phyloP scores from a whole-genome alignment of 2,888 invertebrate genomes.

The Rhingia rostrata region DNA sequence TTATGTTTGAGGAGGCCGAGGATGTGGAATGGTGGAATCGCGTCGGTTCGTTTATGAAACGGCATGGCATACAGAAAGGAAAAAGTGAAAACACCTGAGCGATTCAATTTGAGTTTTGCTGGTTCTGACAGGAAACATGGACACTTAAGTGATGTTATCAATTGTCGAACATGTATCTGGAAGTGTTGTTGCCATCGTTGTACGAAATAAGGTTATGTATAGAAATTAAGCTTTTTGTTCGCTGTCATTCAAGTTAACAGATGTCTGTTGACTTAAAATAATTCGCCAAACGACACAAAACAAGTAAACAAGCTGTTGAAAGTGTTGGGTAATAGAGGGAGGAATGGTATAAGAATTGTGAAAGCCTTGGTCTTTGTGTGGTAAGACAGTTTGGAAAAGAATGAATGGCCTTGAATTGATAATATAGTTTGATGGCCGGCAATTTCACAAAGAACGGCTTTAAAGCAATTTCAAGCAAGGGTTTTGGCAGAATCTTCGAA shows the following conservation, averaged over 20 bases:
- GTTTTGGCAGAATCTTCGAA: no score
- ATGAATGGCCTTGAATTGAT: no score
- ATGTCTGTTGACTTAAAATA: slow-evolving; percentile 46
- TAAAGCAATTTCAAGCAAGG: no score
- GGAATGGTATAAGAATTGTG: background rate
- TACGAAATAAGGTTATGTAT: background rate
- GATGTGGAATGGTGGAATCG: background rate
- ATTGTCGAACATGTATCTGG: slow-evolving; percentile 45
- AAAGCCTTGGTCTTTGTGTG: background rate
- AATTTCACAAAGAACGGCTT: no score
- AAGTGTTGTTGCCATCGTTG: slow-evolving; percentile 12
- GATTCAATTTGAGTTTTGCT: slow-evolving; percentile 26
- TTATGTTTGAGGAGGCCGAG: slow-evolving; percentile 17
- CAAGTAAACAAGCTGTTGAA: slow-evolving; percentile 17
- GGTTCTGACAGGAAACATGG: slow-evolving; percentile 52
- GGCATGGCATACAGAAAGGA: background rate
- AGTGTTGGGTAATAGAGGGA: background rate
- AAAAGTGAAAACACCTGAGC: background rate
- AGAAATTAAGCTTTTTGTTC: slow-evolving; percentile 32
- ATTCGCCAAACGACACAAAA: slow-evolving; percentile 22
- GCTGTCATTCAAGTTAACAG: slow-evolving; percentile 18
- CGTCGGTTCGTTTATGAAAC: background rate
- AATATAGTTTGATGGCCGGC: no score
- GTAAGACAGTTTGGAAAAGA: background rate
- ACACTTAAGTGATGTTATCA: slow-evolving; percentile 60